Evolutionary conservation across 2,797 vertebrate genomes (phyloP).

Genomic region (Schizopygopsis malacanthus): DNA sequence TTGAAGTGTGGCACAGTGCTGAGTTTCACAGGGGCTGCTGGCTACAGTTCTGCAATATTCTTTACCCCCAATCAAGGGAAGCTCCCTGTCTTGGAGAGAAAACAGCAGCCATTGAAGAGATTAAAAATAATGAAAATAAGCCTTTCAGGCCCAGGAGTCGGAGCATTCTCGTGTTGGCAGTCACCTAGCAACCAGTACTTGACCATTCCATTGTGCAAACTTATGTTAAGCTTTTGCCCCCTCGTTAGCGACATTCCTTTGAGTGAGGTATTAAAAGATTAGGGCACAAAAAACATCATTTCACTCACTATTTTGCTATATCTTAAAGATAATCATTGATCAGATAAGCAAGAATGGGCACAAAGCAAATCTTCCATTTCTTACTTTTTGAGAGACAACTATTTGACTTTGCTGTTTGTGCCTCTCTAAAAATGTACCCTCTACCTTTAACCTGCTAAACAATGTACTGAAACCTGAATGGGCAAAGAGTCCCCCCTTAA

Average conservation of each 20-base stretch:
- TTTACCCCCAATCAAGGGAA: slow-evolving; percentile 67
- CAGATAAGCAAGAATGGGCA: slow-evolving; percentile 62
- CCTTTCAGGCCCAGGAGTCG: slow-evolving; percentile 79
- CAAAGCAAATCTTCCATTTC: slow-evolving; percentile 19
- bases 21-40: slow-evolving; percentile 73
- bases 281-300: slow-evolving; percentile 82
- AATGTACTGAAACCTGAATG: slow-evolving; percentile 47
- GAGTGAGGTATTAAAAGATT: slow-evolving; percentile 87
- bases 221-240: slow-evolving; percentile 82
- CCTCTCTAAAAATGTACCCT: slow-evolving; percentile 46
- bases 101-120: slow-evolving; percentile 80
- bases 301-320: slow-evolving; percentile 80
- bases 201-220: slow-evolving; percentile 83
- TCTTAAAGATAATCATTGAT: slow-evolving; percentile 79
- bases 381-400: slow-evolving; percentile 3
- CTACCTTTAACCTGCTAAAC: slow-evolving; percentile 56
- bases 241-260: slow-evolving; percentile 81
- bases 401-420: slow-evolving; percentile 30
- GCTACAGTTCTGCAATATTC: slow-evolving; percentile 66
- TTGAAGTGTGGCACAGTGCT: slow-evolving; percentile 67
- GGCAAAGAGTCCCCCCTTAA: slow-evolving; percentile 49
- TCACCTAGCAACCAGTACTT: slow-evolving; percentile 85
- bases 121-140: slow-evolving; percentile 87
- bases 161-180: slow-evolving; percentile 80
- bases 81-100: slow-evolving; percentile 67